These are phyloP conservation scores for Seladonia tumulorum DNA, from an alignment of 2,888 invertebrate species.

Conservation along the genomic window DNA sequence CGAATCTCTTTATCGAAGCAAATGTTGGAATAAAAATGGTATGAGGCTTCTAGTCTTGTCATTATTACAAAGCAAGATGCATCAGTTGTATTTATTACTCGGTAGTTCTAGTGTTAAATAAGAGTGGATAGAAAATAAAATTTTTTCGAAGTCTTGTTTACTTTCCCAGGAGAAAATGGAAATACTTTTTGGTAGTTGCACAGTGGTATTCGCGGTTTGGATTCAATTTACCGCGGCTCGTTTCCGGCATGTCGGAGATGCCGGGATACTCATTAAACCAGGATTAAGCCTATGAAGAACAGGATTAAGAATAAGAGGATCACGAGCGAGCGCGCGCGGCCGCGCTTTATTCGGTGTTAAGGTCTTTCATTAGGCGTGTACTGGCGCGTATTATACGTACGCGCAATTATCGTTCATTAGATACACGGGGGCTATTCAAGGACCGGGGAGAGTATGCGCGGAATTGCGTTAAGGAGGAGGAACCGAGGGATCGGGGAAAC, in stretches of 20 bases:
- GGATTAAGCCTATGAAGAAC: constrained; percentile 27
- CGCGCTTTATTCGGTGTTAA: constrained; percentile 49
- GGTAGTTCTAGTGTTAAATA: no score
- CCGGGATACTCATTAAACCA: background rate
- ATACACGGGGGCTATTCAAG: constrained; percentile 11
- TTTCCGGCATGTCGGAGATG: background rate
- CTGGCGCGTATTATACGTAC: constrained; percentile 43
- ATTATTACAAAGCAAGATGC: no score
- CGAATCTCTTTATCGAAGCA: no score
- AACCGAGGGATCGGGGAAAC: constrained; percentile 50
- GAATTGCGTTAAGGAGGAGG: constrained; percentile 62
- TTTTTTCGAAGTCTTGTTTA: background rate
- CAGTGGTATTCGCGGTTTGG: background rate
- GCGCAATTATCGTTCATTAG: constrained; percentile 59
- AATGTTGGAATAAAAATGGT: no score
- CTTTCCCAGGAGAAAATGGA: background rate
- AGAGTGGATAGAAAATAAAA: background rate
- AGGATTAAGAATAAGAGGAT: constrained; percentile 22
- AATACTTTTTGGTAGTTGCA: background rate
- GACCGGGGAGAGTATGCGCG: constrained; percentile 36
- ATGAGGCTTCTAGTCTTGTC: no score
- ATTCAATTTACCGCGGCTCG: background rate
- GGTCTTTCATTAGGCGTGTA: constrained; percentile 47
- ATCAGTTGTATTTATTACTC: no score
- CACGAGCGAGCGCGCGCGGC: constrained; percentile 17